Conservation (phyloP, 2,888 invertebrate genomes). For the Dolichopus griseipennis region DNA sequence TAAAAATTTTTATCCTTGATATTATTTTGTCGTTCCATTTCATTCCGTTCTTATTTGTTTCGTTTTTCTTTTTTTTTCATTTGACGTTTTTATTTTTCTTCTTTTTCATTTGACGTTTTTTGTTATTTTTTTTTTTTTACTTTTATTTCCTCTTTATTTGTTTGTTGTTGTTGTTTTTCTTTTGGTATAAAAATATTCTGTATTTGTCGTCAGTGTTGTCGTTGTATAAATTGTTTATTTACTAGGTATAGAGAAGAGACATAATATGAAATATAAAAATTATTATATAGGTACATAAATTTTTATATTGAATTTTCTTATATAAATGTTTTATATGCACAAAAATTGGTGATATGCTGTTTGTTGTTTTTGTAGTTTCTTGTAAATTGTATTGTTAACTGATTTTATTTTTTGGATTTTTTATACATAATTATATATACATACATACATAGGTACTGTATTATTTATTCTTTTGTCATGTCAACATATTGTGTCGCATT, state of each 20-base stretch:
- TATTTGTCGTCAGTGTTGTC: conserved; percentile 2
- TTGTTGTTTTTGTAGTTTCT: neutral
- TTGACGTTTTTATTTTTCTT: neutral
- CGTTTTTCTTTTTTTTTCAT: neutral
- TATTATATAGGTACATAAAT: no score
- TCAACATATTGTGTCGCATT: neutral
- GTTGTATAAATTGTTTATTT: neutral
- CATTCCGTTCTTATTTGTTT: neutral
- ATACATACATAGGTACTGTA: no score
- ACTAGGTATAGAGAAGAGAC: neutral
- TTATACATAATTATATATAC: no score
- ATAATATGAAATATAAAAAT: no score
- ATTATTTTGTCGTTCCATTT: neutral
- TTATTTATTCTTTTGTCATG: neutral
- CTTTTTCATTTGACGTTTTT: neutral
- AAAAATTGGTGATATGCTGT: neutral
- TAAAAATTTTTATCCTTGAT: neutral
- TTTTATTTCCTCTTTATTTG: no score
- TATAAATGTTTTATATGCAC: neutral
- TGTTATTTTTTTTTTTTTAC: neutral
- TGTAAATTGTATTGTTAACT: no score
- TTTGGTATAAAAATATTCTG: neutral
- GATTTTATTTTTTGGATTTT: no score
- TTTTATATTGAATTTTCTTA: neutral
- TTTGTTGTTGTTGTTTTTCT: no score